A percentile compares a stretch with the other conserved stretches of the same genome.
Evolutionary conservation across 2,113 vertebrate genomes (phyloP).

Genomic region (Scophthalmus maximus): DNA sequence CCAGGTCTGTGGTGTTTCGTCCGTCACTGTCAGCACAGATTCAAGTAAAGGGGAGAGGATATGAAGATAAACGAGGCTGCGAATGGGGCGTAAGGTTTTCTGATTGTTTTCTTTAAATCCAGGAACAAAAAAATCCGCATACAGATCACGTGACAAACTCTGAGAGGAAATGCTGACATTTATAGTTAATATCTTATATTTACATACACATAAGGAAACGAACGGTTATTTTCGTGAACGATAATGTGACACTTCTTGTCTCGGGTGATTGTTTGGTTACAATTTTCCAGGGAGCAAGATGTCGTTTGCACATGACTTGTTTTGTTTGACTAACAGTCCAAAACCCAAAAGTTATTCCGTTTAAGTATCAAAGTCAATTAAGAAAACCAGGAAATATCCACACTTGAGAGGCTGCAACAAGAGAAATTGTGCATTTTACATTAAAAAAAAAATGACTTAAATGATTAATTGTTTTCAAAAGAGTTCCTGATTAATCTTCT

Average conservation of each 20-base stretch:
- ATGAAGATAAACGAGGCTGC: slow-evolving; percentile 8
- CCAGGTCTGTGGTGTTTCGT: slow-evolving; percentile 6
- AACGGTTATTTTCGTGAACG: not conserved
- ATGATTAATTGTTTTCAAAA: too few relatives aligned
- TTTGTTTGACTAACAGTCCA: not conserved
- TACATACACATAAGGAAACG: too few relatives aligned
- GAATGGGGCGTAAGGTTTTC: not conserved
- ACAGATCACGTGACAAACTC: not conserved
- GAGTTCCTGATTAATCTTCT: not conserved
- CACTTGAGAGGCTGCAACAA: not conserved
- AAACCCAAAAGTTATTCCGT: not conserved
- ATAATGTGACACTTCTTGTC: not conserved
- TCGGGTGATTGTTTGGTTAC: not conserved
- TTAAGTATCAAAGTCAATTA: not conserved
- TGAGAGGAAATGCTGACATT: not conserved
- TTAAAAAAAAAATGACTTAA: too few relatives aligned
- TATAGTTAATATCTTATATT: too few relatives aligned
- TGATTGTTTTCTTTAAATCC: slow-evolving; percentile 1
- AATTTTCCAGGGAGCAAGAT: not conserved
- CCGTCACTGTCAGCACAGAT: slow-evolving; percentile 8
- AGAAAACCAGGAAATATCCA: not conserved
- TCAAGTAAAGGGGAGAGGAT: not conserved
- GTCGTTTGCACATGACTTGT: not conserved
- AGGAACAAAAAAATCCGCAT: not conserved
- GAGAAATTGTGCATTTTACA: not conserved